Conservation (phyloP, 2,113 vertebrate species). For the Oxyruncus cristatus region DNA sequence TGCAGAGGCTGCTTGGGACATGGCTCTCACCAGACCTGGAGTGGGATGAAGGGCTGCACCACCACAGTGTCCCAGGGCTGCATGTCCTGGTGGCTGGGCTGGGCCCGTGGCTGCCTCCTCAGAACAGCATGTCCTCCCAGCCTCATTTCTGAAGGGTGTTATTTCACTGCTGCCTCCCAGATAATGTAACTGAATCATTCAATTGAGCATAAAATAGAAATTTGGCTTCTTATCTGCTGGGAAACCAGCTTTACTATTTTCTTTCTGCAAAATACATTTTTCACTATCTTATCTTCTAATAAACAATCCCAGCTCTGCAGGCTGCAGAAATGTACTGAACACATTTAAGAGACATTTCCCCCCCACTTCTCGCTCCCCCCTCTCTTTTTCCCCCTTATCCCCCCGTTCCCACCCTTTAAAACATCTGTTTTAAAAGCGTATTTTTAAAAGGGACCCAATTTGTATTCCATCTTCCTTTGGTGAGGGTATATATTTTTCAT, state of each 20-base stretch:
- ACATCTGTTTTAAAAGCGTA: constrained; percentile 68
- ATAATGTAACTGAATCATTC: constrained; percentile 82
- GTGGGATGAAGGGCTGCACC: not conserved
- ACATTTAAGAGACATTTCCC: constrained; percentile 73
- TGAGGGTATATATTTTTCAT: constrained; percentile 70
- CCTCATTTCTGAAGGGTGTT: constrained; percentile 71
- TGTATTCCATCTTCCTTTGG: constrained; percentile 71
- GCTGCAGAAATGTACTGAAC: constrained; percentile 71
- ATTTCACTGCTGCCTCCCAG: constrained; percentile 78
- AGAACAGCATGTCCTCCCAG: not conserved
- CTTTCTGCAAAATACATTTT: constrained; percentile 84
- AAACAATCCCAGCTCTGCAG: constrained; percentile 80
- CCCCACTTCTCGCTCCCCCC: not conserved
- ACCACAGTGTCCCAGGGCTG: accelerated
- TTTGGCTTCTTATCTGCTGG: constrained; percentile 81
- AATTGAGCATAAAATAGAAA: constrained; percentile 86
- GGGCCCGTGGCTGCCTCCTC: not conserved
- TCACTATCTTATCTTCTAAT: constrained; percentile 86
- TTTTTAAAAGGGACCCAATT: constrained; percentile 67
- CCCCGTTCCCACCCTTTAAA: constrained; percentile 46
- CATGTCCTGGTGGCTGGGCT: not conserved
- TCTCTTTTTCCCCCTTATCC: not conserved
- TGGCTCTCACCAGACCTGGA: accelerated
- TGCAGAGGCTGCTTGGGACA: accelerated
- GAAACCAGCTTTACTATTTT: constrained; percentile 82